Evolutionary conservation across 1,140 invertebrate genomes (phyloP).

Genomic region (Drosophila quadrilineata): DNA sequence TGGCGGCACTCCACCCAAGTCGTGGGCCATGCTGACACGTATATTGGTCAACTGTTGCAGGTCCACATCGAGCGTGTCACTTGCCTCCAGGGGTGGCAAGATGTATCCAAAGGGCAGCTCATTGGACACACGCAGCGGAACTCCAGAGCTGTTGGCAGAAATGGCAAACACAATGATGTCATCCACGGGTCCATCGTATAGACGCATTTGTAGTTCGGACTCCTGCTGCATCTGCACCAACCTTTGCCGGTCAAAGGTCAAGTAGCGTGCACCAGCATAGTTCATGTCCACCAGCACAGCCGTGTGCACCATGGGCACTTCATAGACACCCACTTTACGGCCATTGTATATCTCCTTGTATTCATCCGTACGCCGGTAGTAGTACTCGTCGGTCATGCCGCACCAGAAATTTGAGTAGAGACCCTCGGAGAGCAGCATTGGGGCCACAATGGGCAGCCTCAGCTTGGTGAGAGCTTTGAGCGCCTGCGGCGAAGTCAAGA

Average conservation of each 20-base stretch:
- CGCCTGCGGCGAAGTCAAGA: conserved; percentile 88
- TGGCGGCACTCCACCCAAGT: conserved; percentile 57
- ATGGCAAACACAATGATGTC: conserved; percentile 97
- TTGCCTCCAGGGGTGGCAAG: conserved; percentile 89
- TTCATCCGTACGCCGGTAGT: conserved; percentile 93
- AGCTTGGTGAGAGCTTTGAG: conserved; percentile 87
- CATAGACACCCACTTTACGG: conserved; percentile 88
- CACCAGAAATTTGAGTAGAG: conserved; percentile 98
- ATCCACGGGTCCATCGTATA: conserved; percentile 90
- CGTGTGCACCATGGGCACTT: conserved; percentile 96
- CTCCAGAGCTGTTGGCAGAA: conserved; percentile 88
- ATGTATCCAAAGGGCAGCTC: conserved; percentile 91
- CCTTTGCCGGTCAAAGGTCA: conserved; percentile 89
- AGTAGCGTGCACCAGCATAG: conserved; percentile 83
- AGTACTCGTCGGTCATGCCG: conserved; percentile 93
- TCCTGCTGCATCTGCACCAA: conserved; percentile 82
- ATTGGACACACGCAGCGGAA: conserved; percentile 91
- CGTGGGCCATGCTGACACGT: conserved; percentile 88
- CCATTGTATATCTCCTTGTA: conserved; percentile 91
- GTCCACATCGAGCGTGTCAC: conserved; percentile 86
- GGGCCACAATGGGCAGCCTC: conserved; percentile 87
- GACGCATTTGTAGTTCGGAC: conserved; percentile 13
- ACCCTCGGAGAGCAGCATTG: conserved; percentile 92
- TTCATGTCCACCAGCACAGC: conserved; percentile 92
- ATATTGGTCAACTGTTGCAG: conserved; percentile 89